phyloP scores from a whole-genome alignment of 2,888 invertebrate genomes.

The Rhagonycha lutea region DNA sequence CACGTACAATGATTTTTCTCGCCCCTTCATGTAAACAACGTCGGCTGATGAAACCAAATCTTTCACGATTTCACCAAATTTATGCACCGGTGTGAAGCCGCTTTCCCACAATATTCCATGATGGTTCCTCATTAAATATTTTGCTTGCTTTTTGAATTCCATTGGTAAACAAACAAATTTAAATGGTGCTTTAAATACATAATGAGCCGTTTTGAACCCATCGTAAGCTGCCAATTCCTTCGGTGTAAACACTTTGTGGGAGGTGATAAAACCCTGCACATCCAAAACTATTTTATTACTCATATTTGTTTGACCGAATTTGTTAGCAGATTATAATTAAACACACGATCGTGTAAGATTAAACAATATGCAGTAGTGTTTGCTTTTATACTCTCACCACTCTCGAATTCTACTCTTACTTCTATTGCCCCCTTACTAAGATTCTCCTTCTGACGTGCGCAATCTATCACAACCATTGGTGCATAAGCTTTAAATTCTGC shows the following conservation, averaged over 20 bases:
- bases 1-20: neutral
- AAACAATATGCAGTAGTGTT: slow-evolving; percentile 30
- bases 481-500: slow-evolving; percentile 19
- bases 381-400: slow-evolving; percentile 27
- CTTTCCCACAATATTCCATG: neutral
- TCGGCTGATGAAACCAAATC: neutral
- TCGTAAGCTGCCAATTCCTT: neutral
- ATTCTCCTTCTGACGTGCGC: slow-evolving; percentile 31
- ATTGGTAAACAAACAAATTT: neutral
- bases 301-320: neutral
- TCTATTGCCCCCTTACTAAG: slow-evolving; percentile 32
- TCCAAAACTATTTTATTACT: neutral
- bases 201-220: neutral
- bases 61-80: neutral
- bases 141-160: neutral
- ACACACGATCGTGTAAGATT: neutral
- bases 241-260: neutral
- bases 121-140: neutral
- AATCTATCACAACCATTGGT: slow-evolving; percentile 36
- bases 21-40: neutral
- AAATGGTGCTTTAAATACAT: neutral
- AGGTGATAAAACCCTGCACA: neutral
- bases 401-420: slow-evolving; percentile 33
- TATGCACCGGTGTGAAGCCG: neutral
- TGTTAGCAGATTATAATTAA: neutral